A percentile compares a stretch with the other conserved stretches of the same genome.
phyloP scores from a whole-genome alignment of 2,888 invertebrate species.

The Zhuqinia jingwanae region DNA sequence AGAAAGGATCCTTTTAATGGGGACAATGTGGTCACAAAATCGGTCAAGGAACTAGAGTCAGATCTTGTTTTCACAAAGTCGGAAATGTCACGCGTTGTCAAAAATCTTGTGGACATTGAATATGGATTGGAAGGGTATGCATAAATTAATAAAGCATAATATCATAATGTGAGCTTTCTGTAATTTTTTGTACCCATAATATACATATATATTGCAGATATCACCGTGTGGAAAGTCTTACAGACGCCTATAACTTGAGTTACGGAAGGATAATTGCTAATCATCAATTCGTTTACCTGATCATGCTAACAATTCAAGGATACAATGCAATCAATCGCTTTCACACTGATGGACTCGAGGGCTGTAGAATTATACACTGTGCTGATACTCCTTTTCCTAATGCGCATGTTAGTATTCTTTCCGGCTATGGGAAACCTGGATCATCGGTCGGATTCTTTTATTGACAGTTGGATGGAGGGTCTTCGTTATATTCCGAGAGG shows the following conservation, averaged over 20 bases:
- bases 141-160: too few relatives aligned
- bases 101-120: slow-evolving; percentile 73
- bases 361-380: slow-evolving; percentile 63
- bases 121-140: slow-evolving; percentile 66
- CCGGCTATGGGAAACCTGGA: slow-evolving; percentile 74
- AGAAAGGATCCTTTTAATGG: slow-evolving; percentile 53
- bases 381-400: slow-evolving; percentile 57
- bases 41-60: slow-evolving; percentile 49
- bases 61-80: slow-evolving; percentile 61
- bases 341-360: slow-evolving; percentile 39
- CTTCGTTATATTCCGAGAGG: slow-evolving; percentile 69
- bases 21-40: slow-evolving; percentile 47
- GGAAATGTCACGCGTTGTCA: slow-evolving; percentile 63
- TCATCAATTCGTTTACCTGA: slow-evolving; percentile 70
- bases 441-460: slow-evolving; percentile 71
- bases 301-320: slow-evolving; percentile 69
- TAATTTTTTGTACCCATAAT: too few relatives aligned
- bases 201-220: too few relatives aligned
- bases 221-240: slow-evolving; percentile 64
- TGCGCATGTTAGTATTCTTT: slow-evolving; percentile 67
- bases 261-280: slow-evolving; percentile 67
- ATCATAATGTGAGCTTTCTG: too few relatives aligned
- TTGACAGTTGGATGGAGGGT: slow-evolving; percentile 75
- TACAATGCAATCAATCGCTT: slow-evolving; percentile 71
- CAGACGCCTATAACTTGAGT: slow-evolving; percentile 67